Evolutionary conservation across 1,140 invertebrate species (phyloP), one percentile per base, ranked within the genome.

Genomic region (Heliothis subflexa): DNA sequence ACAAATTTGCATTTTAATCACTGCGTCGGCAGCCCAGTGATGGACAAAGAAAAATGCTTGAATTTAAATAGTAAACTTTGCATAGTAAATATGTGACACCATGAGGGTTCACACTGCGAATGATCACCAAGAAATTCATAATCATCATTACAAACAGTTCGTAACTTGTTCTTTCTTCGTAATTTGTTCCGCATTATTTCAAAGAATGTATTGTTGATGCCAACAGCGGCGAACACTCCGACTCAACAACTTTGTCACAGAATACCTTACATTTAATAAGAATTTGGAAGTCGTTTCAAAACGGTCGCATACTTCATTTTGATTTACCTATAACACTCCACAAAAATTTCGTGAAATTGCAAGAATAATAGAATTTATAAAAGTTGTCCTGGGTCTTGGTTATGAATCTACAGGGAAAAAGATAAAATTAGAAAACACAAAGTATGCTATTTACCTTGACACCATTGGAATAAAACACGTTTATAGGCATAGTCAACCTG

Each of bases 1-100:
- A 72, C 11, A 55, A 79, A 79, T 79, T 79, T 79, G 70, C 78
- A 79, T 79, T 79, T 79, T 79, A 79, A 79, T 55, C 66, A 78
- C 66, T 47, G 52, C 49, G 64, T 78, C 52, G 28, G 13, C 76
- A 61, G 50, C 70, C 45, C n/a, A 10, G 21, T 73, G 66, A 73
- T 79, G 73, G 59, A 75, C 45, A 75, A 45, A 79, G 50, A 70
- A 74, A 78, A 74, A 74, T 62, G 33, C 47, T 74, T 79, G 70
- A 79, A 79, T 73, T 71, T 73, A 64, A 66, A 73, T 79, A 33
- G 33, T n/a, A 54, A 16, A 64, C 45, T 79, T 79, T 79, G 68
- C 77, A 78, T 78, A 74, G 66, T 52, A 50, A 13, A 75, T 47
- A 50, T 18, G 73, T 75, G 57, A 64, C 47, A 16, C 21, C 16